A percentile compares a stretch with the other conserved stretches of the same genome.
phyloP scores from a whole-genome alignment of 2,113 vertebrate species.

The Chinchilla lanigera region DNA sequence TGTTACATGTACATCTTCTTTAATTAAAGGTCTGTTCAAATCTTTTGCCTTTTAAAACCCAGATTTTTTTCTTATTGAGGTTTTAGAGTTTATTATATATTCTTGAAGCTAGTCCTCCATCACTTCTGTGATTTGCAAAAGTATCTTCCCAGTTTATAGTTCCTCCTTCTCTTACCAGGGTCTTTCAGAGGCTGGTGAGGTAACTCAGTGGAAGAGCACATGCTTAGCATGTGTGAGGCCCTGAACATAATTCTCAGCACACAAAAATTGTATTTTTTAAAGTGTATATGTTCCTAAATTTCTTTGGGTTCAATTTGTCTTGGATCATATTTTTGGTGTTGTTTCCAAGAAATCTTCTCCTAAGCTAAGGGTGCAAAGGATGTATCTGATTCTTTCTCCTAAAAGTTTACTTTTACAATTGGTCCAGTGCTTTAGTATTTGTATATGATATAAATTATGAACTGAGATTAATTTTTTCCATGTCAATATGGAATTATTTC shows the following conservation, averaged over 20 bases:
- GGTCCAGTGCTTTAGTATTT: not conserved
- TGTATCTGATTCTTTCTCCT: not conserved
- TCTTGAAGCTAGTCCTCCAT: not conserved
- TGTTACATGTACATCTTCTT: not conserved
- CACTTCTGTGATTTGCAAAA: not conserved
- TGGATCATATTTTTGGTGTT: not conserved
- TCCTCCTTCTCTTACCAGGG: not conserved
- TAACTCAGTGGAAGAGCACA: not conserved
- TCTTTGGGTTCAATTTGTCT: not conserved
- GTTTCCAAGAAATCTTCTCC: not conserved
- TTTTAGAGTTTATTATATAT: not conserved
- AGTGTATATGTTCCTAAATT: not conserved
- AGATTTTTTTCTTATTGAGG: not conserved
- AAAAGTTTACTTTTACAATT: not conserved
- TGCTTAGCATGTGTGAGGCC: not conserved
- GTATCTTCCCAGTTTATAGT: not conserved
- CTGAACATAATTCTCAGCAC: not conserved
- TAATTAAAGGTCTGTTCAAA: not conserved
- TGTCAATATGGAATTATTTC: not conserved
- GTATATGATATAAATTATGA: not conserved
- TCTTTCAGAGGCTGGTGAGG: not conserved
- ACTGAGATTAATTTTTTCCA: not conserved
- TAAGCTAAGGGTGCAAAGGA: not conserved
- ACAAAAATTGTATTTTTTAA: not conserved
- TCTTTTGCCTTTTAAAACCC: conserved; percentile 17